phyloP scores from a whole-genome alignment of 2,888 invertebrate genomes.

The Drosophila subquinaria region DNA sequence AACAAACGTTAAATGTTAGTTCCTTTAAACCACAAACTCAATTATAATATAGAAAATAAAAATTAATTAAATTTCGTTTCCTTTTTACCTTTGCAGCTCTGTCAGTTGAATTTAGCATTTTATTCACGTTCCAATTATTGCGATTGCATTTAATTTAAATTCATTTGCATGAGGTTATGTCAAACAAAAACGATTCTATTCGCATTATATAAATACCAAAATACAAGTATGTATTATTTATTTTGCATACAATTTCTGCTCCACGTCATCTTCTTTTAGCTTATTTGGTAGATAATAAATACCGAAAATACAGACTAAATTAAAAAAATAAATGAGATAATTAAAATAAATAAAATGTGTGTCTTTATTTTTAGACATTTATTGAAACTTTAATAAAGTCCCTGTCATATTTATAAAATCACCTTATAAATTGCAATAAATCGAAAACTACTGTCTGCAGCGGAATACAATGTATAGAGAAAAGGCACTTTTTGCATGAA shows the following conservation, averaged over 20 bases:
- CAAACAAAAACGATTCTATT: not conserved
- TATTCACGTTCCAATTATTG: not conserved
- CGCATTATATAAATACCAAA: not conserved
- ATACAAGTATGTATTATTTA: not conserved
- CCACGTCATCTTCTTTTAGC: not conserved
- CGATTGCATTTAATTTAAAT: not conserved
- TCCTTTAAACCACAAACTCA: constrained; percentile 40
- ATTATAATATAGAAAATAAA: constrained; percentile 20
- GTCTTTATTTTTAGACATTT: not conserved
- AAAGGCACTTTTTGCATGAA: no score
- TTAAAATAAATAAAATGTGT: not conserved
- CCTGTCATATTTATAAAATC: no score
- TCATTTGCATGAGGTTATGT: not conserved
- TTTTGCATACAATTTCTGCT: not conserved
- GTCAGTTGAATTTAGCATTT: not conserved
- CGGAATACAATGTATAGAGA: no score
- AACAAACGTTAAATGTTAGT: constrained; percentile 57
- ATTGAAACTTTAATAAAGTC: not conserved
- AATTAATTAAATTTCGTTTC: constrained; percentile 1
- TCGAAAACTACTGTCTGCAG: no score
- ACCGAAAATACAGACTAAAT: not conserved
- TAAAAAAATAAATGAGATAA: not conserved
- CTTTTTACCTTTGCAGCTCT: not conserved
- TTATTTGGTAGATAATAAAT: not conserved
- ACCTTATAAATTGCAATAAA: no score